Evolutionary conservation across 1,140 invertebrate genomes (phyloP).

Genomic region (Anoplolepis gracilipes): DNA sequence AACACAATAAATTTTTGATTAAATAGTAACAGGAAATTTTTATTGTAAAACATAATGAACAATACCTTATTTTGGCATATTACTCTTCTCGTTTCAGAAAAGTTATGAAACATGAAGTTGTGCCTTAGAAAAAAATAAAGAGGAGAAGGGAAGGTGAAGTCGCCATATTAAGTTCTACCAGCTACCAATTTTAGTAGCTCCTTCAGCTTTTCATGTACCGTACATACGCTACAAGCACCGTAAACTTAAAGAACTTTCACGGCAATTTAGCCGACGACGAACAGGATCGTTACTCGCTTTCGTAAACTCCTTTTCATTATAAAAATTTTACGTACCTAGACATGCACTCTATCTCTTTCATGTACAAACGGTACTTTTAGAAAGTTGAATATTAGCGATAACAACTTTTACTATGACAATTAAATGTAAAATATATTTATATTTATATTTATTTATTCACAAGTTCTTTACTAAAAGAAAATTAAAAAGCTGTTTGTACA

Average conservation of each 20-base stretch:
- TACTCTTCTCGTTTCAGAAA: neutral
- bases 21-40: neutral
- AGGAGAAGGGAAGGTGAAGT: too few relatives aligned
- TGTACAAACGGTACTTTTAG: slow-evolving; percentile 3
- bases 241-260: slow-evolving; percentile 62
- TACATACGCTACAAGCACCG: slow-evolving; percentile 9
- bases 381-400: slow-evolving; percentile 36
- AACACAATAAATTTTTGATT: neutral
- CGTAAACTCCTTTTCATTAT: slow-evolving; percentile 49
- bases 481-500: neutral
- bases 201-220: slow-evolving; percentile 35
- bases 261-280: slow-evolving; percentile 35
- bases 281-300: slow-evolving; percentile 21
- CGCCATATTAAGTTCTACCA: slow-evolving; percentile 50
- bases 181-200: slow-evolving; percentile 56
- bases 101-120: neutral
- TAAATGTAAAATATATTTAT: neutral
- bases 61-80: slow-evolving; percentile 23
- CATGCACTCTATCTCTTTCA: slow-evolving; percentile 18
- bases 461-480: neutral
- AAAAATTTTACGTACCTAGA: slow-evolving; percentile 42
- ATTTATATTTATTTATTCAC: too few relatives aligned
- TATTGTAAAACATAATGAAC: neutral
- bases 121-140: neutral
- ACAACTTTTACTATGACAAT: slow-evolving; percentile 13